Evolutionary conservation across 2,888 invertebrate genomes (phyloP).

Genomic region (Diloba caeruleocephala): DNA sequence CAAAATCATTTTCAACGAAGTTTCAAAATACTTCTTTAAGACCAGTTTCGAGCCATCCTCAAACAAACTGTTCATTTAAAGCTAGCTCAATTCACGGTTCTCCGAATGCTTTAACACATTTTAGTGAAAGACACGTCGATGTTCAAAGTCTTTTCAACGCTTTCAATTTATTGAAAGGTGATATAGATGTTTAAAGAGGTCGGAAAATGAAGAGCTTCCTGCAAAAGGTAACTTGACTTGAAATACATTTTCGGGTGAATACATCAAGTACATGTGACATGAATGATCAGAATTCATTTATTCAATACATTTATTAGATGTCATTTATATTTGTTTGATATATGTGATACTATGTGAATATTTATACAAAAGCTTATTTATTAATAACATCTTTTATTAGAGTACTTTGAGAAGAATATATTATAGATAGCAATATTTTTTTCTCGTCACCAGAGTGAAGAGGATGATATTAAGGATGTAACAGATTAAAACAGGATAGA

Average conservation of each 20-base stretch:
- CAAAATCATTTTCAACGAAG: slow-evolving; percentile 12
- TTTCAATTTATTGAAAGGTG: slow-evolving; percentile 55
- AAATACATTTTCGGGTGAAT: slow-evolving; percentile 15
- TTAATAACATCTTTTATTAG: too few relatives aligned
- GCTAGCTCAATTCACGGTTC: slow-evolving; percentile 37
- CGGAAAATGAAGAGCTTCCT: slow-evolving; percentile 21
- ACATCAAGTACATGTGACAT: slow-evolving; percentile 8
- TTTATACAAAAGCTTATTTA: too few relatives aligned
- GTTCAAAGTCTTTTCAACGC: slow-evolving; percentile 52
- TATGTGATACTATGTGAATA: too few relatives aligned
- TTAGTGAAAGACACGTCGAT: slow-evolving; percentile 49
- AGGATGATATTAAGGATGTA: too few relatives aligned
- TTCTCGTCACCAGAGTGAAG: too few relatives aligned
- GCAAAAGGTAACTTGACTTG: slow-evolving; percentile 16
- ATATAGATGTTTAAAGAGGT: slow-evolving; percentile 43
- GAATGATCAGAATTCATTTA: slow-evolving; percentile 2
- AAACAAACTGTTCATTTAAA: slow-evolving; percentile 40
- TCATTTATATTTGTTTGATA: too few relatives aligned
- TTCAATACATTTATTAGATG: neutral
- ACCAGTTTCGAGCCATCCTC: neutral
- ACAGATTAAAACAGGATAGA: too few relatives aligned
- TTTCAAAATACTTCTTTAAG: slow-evolving; percentile 12
- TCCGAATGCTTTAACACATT: slow-evolving; percentile 55
- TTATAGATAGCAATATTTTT: too few relatives aligned
- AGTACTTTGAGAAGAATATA: too few relatives aligned